Percentiles rank a stretch among this genome's conserved stretches.
phyloP scores from a whole-genome alignment of 2,888 invertebrate genomes.

The Hoplodrina ambigua region DNA sequence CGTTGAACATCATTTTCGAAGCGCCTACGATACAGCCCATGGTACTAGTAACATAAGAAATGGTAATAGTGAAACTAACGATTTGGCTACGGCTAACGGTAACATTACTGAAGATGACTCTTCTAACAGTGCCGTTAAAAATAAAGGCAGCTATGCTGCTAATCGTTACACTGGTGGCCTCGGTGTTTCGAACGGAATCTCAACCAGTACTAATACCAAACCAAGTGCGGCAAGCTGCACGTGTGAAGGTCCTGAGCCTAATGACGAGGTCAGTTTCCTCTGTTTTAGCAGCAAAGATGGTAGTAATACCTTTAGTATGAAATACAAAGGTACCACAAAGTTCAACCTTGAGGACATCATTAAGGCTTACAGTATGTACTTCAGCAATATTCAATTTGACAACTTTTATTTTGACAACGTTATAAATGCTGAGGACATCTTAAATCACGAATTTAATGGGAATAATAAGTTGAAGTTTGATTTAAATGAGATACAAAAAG shows the following conservation, averaged over 20 bases:
- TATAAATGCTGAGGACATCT: slow-evolving; percentile 1
- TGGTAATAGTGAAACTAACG: slow-evolving; percentile 1
- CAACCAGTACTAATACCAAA: not conserved
- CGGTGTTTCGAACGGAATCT: not conserved
- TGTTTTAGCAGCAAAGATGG: slow-evolving; percentile 37
- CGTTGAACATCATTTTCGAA: not conserved
- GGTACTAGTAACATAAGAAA: not conserved
- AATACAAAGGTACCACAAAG: slow-evolving; percentile 22
- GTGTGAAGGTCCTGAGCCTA: slow-evolving; percentile 2
- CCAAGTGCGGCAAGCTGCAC: not conserved
- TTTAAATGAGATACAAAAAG: not conserved
- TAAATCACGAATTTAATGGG: not conserved
- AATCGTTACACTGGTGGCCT: not conserved
- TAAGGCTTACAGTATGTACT: slow-evolving; percentile 26
- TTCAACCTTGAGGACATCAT: slow-evolving; percentile 31
- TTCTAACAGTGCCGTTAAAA: not conserved
- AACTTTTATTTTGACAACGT: slow-evolving; percentile 11
- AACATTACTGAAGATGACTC: not conserved
- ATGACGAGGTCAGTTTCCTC: slow-evolving; percentile 20
- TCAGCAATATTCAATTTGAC: not conserved
- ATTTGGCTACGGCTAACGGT: not conserved
- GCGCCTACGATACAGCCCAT: not conserved
- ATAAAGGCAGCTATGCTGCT: not conserved
- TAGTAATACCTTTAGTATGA: slow-evolving; percentile 15
- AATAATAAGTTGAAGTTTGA: slow-evolving; percentile 1